These are phyloP conservation scores for Cheilosia impressa DNA, from an alignment of 2,888 invertebrate genomes.

Conservation along the genomic window DNA sequence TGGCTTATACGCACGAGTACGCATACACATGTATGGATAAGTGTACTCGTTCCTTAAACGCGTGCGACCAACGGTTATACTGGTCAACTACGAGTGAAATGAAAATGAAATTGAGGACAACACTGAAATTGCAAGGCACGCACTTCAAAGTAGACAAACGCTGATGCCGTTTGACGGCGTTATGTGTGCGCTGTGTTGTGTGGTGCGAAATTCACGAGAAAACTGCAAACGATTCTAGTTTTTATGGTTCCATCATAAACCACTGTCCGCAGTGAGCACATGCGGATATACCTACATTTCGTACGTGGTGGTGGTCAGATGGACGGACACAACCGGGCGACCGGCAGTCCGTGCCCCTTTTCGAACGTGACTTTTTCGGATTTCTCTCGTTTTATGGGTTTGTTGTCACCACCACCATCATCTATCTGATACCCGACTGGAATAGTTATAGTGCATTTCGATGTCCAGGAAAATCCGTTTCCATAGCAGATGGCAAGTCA, in stretches of 20 bases:
- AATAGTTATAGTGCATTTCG: slow-evolving; percentile 21
- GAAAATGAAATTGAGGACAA: slow-evolving; percentile 59
- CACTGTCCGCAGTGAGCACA: slow-evolving; percentile 21
- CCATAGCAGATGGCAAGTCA: background rate
- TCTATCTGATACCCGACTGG: slow-evolving; percentile 21
- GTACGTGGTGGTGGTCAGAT: slow-evolving; percentile 51
- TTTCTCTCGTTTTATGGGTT: slow-evolving; percentile 54
- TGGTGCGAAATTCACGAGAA: slow-evolving; percentile 52
- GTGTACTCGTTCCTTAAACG: background rate
- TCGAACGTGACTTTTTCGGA: slow-evolving; percentile 56
- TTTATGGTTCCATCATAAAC: slow-evolving; percentile 54
- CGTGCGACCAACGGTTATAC: slow-evolving; percentile 1
- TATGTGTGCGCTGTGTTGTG: slow-evolving; percentile 13
- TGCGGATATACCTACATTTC: slow-evolving; percentile 26
- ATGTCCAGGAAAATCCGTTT: slow-evolving; percentile 13
- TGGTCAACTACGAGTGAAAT: slow-evolving; percentile 14
- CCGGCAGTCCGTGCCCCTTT: slow-evolving; percentile 26
- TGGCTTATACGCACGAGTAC: background rate
- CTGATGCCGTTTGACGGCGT: background rate
- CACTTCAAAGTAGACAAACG: slow-evolving; percentile 38
- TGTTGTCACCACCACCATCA: slow-evolving; percentile 26
- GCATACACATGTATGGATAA: background rate
- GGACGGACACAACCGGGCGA: background rate
- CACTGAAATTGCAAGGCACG: slow-evolving; percentile 43
- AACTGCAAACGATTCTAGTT: slow-evolving; percentile 54